These are phyloP conservation scores for Papilio aristodemus DNA, from an alignment of 1,140 invertebrate genomes.

Conservation along the genomic window DNA sequence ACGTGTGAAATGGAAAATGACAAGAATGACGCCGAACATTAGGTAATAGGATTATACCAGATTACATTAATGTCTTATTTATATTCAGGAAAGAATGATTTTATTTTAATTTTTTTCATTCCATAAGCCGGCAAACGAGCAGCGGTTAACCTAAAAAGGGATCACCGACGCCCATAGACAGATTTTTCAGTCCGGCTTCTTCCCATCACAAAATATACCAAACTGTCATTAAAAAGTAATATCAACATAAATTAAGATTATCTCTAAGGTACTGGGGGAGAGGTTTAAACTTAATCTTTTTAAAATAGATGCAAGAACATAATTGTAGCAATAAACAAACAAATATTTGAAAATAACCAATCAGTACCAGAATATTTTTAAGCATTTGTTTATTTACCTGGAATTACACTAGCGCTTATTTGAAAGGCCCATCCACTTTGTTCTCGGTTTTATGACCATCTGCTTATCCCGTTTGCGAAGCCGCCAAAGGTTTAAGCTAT, in stretches of 20 bases:
- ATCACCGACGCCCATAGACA: too few species aligned
- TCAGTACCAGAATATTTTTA: not conserved
- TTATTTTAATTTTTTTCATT: too few species aligned
- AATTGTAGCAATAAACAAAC: slow-evolving; percentile 15
- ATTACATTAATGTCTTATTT: too few species aligned
- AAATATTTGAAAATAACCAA: slow-evolving; percentile 16
- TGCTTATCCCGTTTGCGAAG: slow-evolving; percentile 21
- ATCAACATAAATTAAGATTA: slow-evolving; percentile 1
- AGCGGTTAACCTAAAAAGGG: too few species aligned
- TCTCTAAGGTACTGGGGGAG: not conserved
- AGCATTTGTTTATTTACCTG: slow-evolving; percentile 18
- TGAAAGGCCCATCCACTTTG: slow-evolving; percentile 12
- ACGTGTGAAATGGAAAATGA: too few species aligned
- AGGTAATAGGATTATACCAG: too few species aligned
- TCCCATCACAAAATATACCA: too few species aligned
- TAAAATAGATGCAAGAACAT: slow-evolving; percentile 10
- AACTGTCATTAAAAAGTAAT: not conserved
- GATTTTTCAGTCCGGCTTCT: too few species aligned
- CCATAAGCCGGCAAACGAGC: too few species aligned
- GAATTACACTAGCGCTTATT: slow-evolving; percentile 12
- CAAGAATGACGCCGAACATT: too few species aligned
- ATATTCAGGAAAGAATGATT: too few species aligned
- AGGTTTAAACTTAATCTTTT: slow-evolving; percentile 1
- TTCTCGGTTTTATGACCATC: slow-evolving; percentile 5
- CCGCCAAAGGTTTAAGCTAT: slow-evolving; percentile 17